phyloP scores from a whole-genome alignment of 2,797 vertebrate species.

The Prionace glauca region DNA sequence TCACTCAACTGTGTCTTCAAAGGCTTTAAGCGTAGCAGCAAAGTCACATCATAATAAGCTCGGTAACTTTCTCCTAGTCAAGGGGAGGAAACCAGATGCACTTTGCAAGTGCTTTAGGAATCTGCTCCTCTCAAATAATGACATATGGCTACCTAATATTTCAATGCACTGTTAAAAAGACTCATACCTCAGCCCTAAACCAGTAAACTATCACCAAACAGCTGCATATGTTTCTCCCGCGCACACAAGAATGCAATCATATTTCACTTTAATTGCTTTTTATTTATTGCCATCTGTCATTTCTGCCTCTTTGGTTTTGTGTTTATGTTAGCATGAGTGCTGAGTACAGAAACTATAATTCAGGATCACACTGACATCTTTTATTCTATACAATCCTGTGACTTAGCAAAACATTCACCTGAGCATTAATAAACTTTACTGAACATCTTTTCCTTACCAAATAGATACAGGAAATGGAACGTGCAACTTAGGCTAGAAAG shows the following conservation, averaged over 20 bases:
- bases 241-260: constrained; percentile 15
- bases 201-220: constrained; percentile 14
- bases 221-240: background rate
- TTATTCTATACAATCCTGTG: background rate
- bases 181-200: background rate
- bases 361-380: background rate
- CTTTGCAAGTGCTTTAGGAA: background rate
- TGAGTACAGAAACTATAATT: constrained; percentile 10
- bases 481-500: background rate
- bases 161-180: background rate
- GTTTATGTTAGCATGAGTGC: constrained; percentile 8
- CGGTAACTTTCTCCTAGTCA: too few species aligned
- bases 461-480: background rate
- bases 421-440: background rate
- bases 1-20: background rate
- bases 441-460: background rate
- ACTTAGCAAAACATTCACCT: background rate
- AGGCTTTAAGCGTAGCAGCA: background rate
- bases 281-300: constrained; percentile 36
- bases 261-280: constrained; percentile 35
- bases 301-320: constrained; percentile 33
- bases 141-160: background rate
- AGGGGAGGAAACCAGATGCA: background rate
- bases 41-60: background rate
- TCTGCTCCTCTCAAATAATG: background rate